phyloP scores from a whole-genome alignment of 2,113 vertebrate species.

The Cochlearius cochlearius region DNA sequence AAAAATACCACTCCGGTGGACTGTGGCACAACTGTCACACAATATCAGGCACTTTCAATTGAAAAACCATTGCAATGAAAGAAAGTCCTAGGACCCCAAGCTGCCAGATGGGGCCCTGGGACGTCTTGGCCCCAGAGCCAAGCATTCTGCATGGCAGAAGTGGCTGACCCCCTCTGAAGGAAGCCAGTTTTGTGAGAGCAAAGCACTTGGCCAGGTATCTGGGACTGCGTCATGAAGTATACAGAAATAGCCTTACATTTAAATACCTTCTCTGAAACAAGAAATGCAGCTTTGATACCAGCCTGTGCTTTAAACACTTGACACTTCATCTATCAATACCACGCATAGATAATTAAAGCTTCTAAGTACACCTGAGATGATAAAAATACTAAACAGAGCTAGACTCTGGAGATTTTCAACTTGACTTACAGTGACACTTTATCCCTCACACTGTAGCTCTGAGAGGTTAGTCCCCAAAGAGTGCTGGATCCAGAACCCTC shows the following conservation, averaged over 20 bases:
- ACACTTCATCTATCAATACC: background rate
- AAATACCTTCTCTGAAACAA: background rate
- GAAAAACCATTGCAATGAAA: background rate
- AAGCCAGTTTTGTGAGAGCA: background rate
- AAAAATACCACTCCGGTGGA: background rate
- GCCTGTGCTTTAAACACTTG: background rate
- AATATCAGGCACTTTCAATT: background rate
- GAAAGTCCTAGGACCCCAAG: background rate
- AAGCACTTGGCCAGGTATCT: background rate
- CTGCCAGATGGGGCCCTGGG: background rate
- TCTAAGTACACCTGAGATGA: background rate
- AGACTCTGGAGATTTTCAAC: background rate
- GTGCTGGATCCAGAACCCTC: background rate
- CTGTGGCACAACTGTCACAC: background rate
- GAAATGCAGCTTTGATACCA: background rate
- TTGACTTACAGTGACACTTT: background rate
- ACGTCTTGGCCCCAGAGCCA: background rate
- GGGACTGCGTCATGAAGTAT: background rate
- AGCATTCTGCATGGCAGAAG: accelerated
- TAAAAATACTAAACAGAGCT: background rate
- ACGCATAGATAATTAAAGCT: background rate
- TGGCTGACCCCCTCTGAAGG: background rate
- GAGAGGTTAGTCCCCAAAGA: background rate
- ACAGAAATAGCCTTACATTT: background rate
- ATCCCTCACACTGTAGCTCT: background rate